Evolutionary conservation across 2,113 vertebrate species (phyloP), one percentile per base, ranked within the genome.

Genomic region (Daphoenositta chrysoptera): DNA sequence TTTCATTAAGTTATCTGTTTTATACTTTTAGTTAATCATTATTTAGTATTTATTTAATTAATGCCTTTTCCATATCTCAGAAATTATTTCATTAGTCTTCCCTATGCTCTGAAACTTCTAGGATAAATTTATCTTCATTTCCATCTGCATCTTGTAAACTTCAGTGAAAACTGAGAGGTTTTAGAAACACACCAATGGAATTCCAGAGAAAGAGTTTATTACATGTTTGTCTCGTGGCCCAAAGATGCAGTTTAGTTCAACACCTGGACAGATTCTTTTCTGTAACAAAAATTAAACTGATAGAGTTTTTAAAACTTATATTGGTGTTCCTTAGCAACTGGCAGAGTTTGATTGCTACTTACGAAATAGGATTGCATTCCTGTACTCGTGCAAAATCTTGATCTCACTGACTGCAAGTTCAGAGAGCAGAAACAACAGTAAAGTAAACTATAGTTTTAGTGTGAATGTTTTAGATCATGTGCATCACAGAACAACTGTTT

Each of bases 1-100:
- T 97, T 97, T 96, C 73, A 97, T 96, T 94, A 95, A 70, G 9
- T 27, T 44, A 28, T 22, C 4, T 54, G 11, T 40, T 69, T 54
- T 35, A 40, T 60, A 47, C 24, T 47, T 68, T n/a, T 22, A 47
- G 11, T 53, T 82, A n/a, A n/a, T 45, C 13, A 1, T 39, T 53
- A 40, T 26, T 68, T 61, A 39, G 6, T 45, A 21, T 39, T 39
- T 82, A 63, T 73, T 60, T 66, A 45, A 58, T 58, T 21, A n/a
- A 47, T 35, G 21, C 3, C 10, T 68, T 97, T 96, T 87, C 70
- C 70, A 56, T 88, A 76, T 81, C 63, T 66, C 20, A 60, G 44
- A 73, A 79, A 61, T 91, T 78, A 71, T 81, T 89, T 93, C 51
- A 70, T 90, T 53, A 40, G n/a, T 81, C 30, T 50, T 79, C 58